A percentile compares a stretch with the other conserved stretches of the same genome.
These are phyloP conservation scores for Syrista parreyssii DNA, from an alignment of 2,888 invertebrate genomes.

Conservation along the genomic window DNA sequence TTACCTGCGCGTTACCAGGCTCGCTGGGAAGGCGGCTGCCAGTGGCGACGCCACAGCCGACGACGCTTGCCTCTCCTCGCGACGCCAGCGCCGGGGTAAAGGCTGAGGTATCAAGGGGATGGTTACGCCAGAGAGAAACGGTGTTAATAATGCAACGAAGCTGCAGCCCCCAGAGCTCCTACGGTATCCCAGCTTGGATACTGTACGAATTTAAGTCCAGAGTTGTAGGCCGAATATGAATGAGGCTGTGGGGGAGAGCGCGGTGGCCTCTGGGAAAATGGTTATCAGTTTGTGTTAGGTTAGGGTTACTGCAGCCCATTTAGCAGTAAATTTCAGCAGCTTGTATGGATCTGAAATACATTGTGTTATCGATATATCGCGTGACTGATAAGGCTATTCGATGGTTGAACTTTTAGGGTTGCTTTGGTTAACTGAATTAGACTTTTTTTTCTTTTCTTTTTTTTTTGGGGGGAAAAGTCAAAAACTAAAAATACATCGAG, in stretches of 20 bases:
- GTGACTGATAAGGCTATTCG: too few species aligned
- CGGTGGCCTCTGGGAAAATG: too few species aligned
- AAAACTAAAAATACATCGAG: too few species aligned
- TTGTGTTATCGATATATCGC: too few species aligned
- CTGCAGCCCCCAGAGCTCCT: conserved; percentile 7
- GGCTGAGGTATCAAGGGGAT: conserved; percentile 1
- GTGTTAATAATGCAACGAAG: conserved; percentile 22
- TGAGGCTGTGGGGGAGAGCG: not conserved
- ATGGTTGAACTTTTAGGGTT: too few species aligned
- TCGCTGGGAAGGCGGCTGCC: not conserved
- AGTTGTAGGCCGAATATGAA: conserved; percentile 16
- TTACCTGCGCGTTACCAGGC: conserved; percentile 46
- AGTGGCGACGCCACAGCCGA: conserved; percentile 1
- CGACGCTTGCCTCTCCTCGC: conserved; percentile 6
- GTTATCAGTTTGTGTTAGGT: too few species aligned
- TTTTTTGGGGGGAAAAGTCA: too few species aligned
- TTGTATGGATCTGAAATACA: too few species aligned
- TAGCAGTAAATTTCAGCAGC: too few species aligned
- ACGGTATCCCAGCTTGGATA: conserved; percentile 8
- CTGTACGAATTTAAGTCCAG: conserved; percentile 15
- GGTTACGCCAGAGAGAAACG: conserved; percentile 12
- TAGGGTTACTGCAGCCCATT: too few species aligned
- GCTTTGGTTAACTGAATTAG: too few species aligned
- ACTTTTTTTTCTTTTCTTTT: too few species aligned
- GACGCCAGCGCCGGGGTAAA: not conserved